Base-by-base conservation (phyloP, 1,140 invertebrate genomes). In the Drosophila melanica region DNA sequence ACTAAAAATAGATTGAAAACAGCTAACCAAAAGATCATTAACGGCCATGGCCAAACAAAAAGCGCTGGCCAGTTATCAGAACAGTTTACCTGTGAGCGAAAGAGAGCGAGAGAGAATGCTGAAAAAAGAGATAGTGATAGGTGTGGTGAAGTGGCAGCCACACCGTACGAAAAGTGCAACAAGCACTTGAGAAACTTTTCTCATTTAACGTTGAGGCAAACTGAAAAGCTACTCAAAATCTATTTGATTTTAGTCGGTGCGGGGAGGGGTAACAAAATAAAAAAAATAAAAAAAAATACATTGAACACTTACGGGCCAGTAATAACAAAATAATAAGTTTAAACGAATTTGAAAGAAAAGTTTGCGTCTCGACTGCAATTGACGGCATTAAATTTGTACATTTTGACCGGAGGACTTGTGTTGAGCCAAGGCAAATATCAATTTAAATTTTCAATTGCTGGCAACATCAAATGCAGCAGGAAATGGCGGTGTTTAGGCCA, bases 161-260 rank as follows among this genome's bases (percentile, higher is more conserved):
- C 69, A 71, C 37, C 16, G 50, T 41, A 18, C 44, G 50, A 81
- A 87, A 89, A 87, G 72, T 87, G 82, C 84, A 87, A 87, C 82
- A 87, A 87, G 86, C 82, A 82, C 82, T 87, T 65, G 53, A 37
- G 37, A 89, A 87, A 87, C 79, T 87, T 87, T 87, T 87, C 82
- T 87, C 82, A 87, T 87, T 87, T 87, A 89, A 87, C 69, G 84
- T 66, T 68, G 72, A 76, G 68, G 81, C 82, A 87, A 86, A 87
- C 82, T 87, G 65, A 87, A 86, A 87, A 89, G 84, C 82, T 86
- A 82, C 82, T 86, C 84, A 89, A 82, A 89, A 89, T 82, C 79
- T 89, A 87, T 89, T 89, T 87, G 78, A 85, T 67, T 85, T 65
- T 37, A 7, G 23, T 33, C 68, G 37, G 37, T 47, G 20, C 27